These are phyloP conservation scores for Panurus biarmicus DNA, from an alignment of 2,113 vertebrate genomes.

Conservation along the genomic window DNA sequence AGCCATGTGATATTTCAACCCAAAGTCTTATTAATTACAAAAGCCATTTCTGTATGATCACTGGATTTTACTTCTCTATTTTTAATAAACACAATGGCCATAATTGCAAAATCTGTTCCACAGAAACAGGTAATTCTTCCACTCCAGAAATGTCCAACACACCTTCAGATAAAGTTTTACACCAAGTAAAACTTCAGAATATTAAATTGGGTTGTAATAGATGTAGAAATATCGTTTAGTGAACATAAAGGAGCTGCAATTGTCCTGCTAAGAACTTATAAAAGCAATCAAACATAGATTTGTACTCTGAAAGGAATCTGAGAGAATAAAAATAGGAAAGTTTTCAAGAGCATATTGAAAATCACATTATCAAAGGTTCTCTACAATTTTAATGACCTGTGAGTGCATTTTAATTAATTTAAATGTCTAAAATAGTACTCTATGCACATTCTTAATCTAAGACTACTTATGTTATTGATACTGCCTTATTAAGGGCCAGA, in stretches of 20 bases:
- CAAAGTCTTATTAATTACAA: neutral
- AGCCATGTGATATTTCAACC: neutral
- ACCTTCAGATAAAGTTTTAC: neutral
- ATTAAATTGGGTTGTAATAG: neutral
- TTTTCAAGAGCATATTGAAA: slow-evolving; percentile 1
- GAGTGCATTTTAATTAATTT: slow-evolving; percentile 18
- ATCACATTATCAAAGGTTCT: neutral
- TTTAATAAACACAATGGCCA: neutral
- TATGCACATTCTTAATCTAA: neutral
- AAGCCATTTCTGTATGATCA: neutral
- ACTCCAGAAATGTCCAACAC: neutral
- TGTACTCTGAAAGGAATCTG: neutral
- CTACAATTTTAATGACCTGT: neutral
- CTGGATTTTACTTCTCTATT: neutral
- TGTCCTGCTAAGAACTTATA: neutral
- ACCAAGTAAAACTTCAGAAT: neutral
- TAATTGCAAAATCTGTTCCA: neutral
- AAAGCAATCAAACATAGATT: neutral
- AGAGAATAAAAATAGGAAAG: neutral
- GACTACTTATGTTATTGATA: neutral
- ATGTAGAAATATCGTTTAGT: neutral
- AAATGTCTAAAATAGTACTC: neutral
- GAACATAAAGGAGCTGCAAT: neutral
- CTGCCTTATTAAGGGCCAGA: neutral
- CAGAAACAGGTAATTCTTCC: neutral